Evolutionary conservation across 2,797 vertebrate species (phyloP).

Genomic region (Dendrocincla fuliginosa): DNA sequence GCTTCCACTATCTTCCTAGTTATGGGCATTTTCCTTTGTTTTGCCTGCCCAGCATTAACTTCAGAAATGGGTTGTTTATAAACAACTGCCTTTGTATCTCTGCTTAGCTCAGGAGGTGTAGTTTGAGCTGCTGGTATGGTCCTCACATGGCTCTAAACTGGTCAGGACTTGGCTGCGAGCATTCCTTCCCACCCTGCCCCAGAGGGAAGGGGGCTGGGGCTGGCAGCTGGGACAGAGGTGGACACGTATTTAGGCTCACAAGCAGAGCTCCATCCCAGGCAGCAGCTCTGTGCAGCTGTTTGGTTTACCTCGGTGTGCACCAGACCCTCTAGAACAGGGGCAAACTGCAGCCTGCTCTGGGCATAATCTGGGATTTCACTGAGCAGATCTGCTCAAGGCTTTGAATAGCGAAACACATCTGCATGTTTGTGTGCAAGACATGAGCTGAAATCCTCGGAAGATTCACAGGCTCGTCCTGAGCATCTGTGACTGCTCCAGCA

Average conservation of each 20-base stretch:
- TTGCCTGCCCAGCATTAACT: background rate
- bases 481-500: background rate
- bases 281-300: background rate
- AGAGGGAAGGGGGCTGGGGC: background rate
- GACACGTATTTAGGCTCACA: background rate
- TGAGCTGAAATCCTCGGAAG: rapidly evolving
- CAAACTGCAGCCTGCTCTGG: background rate
- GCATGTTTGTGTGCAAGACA: background rate
- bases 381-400: background rate
- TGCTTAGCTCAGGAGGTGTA: background rate
- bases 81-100: background rate
- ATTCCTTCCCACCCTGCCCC: background rate
- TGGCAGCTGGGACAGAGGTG: background rate
- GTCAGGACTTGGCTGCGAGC: rapidly evolving
- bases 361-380: background rate
- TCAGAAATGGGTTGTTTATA: background rate
- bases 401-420: background rate
- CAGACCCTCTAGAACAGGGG: background rate
- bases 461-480: rapidly evolving
- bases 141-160: background rate
- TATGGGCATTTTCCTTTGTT: background rate
- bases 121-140: rapidly evolving
- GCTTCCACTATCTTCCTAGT: background rate
- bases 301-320: background rate
- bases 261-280: background rate